Conservation (phyloP, 2,888 invertebrate species). For the Neuroscelio doddi region DNA sequence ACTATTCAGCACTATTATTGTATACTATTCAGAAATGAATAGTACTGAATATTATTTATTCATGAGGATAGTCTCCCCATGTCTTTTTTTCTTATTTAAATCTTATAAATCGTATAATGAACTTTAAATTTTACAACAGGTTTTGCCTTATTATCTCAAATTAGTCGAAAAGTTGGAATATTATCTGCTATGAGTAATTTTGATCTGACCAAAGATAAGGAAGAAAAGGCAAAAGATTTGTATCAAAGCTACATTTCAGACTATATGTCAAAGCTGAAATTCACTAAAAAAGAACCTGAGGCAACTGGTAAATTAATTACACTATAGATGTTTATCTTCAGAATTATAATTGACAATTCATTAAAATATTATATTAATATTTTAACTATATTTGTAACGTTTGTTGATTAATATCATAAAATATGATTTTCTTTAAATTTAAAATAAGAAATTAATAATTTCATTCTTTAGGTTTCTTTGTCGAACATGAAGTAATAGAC, state of each 20-base stretch:
- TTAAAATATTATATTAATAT: too few relatives aligned
- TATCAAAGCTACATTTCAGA: conserved; percentile 64
- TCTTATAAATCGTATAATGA: too few relatives aligned
- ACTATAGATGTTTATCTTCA: not conserved
- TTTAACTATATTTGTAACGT: too few relatives aligned
- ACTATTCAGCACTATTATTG: too few relatives aligned
- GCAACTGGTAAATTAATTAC: conserved; percentile 52
- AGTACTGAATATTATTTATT: too few relatives aligned
- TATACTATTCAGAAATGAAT: too few relatives aligned
- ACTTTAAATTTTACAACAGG: conserved; percentile 53
- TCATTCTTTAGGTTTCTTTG: conserved; percentile 58
- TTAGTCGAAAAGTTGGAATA: conserved; percentile 55
- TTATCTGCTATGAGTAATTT: conserved; percentile 59
- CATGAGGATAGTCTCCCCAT: too few relatives aligned
- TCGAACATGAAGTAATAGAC: conserved; percentile 75
- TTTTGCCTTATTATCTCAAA: conserved; percentile 54
- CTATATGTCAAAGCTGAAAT: conserved; percentile 54
- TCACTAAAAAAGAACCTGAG: conserved; percentile 49
- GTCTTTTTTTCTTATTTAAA: too few relatives aligned
- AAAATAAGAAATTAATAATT: not conserved
- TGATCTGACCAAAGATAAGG: conserved; percentile 55
- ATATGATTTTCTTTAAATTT: conserved; percentile 1
- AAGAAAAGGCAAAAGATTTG: conserved; percentile 56
- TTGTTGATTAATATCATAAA: too few relatives aligned
- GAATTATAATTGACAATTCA: too few relatives aligned